Percentiles rank a stretch among this genome's conserved stretches.
These are phyloP conservation scores for Zingel zingel DNA, from an alignment of 2,113 vertebrate genomes.

Conservation along the genomic window DNA sequence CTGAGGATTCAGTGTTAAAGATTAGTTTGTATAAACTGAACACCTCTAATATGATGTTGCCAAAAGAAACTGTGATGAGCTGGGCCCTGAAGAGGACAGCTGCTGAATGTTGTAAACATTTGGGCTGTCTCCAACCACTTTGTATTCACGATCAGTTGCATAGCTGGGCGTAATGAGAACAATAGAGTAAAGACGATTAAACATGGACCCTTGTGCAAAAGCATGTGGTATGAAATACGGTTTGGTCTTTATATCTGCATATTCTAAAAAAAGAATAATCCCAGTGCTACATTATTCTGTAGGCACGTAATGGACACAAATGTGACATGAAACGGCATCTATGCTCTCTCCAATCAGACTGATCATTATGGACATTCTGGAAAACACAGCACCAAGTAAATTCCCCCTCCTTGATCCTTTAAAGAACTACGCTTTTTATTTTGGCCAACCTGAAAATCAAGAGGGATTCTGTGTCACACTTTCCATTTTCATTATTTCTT, in stretches of 20 bases:
- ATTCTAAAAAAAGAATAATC: background rate
- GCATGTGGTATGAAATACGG: background rate
- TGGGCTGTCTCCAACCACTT: background rate
- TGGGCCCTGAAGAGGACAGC: conserved; percentile 23
- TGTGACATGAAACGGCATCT: background rate
- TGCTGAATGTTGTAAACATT: conserved; percentile 19
- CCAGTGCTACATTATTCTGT: background rate
- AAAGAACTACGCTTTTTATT: background rate
- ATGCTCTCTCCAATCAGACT: background rate
- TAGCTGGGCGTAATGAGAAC: background rate
- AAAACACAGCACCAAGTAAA: background rate
- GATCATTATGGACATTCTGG: conserved; percentile 12
- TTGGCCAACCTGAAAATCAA: conserved; percentile 14
- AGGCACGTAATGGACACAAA: background rate
- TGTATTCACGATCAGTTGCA: conserved; percentile 19
- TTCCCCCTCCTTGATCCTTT: background rate
- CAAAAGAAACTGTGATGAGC: conserved; percentile 7
- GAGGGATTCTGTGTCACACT: conserved; percentile 2
- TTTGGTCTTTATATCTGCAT: background rate
- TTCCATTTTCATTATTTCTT: conserved; percentile 16
- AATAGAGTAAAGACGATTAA: background rate
- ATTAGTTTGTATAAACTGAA: background rate
- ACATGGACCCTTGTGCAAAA: background rate
- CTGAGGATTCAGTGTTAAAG: background rate
- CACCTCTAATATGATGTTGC: too few relatives aligned